Evolutionary conservation across 2,888 invertebrate species (phyloP), one percentile per base, ranked within the genome.

Genomic region (Cryptocephalus moraei): DNA sequence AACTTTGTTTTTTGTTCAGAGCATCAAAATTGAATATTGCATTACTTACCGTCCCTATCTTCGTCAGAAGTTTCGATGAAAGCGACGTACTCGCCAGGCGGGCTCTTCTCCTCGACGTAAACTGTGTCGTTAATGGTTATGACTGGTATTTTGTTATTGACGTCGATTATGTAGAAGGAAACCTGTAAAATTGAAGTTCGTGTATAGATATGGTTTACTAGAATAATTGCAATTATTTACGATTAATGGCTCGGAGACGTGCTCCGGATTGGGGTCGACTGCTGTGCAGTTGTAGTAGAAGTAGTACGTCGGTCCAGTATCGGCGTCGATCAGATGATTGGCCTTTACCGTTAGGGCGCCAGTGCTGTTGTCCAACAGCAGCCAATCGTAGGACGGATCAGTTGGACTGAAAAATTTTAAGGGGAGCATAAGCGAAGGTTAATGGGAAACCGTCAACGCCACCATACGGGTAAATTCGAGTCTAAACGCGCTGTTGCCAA

Each of bases 121-220:
- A 1, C 59, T 62, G 0, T 41, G 67, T 1, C 59, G 63, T 1
- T 40, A 54, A 73, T 12, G 36, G 55, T 42, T 10, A 67, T 58
- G 42, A 65, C 60, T 1, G 78, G 82, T 10, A 55, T 51, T 58
- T 78, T 75, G 64, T 82, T 79, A 65, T 83, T 83, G 1, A 74
- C 74, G 61, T 82, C 82, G 1, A 73, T 73, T 11, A 82, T 76
- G 46, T 65, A 61, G 34, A 82, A 79, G 10, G 61, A 54, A 49
- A 81, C 73, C 81, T 81, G 22, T 6, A 22, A n/a, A 22, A 22
- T 22, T 4, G 22, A 4, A 6, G 22, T 4, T 22, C 22, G 6
- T 22, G 2, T 22, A 22, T 6, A 22, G 22, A 22, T 22, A 22
- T 4, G 2, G 22, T 6, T 22, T 22, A 6, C 6, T 22, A 22